Percentiles rank a stretch among this genome's conserved stretches.
These are phyloP conservation scores for Capromys pilorides DNA, from an alignment of 2,797 vertebrate species.

Conservation along the genomic window DNA sequence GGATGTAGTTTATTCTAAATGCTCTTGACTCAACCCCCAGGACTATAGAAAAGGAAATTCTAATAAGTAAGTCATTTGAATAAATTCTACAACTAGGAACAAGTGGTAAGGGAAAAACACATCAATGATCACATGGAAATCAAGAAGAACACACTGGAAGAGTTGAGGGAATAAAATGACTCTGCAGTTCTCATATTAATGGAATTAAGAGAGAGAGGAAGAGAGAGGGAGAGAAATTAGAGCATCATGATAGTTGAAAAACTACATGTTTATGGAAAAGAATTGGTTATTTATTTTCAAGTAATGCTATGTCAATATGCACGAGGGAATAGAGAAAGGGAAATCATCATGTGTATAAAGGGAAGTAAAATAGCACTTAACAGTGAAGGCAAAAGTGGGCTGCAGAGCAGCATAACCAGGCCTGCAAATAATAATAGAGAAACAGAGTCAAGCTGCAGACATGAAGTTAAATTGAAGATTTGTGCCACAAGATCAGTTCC, in stretches of 20 bases:
- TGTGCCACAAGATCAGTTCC: not conserved
- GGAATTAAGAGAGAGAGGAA: not conserved
- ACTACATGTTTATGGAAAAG: not conserved
- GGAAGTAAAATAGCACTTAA: not conserved
- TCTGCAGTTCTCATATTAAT: not conserved
- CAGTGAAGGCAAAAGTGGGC: not conserved
- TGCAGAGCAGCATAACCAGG: not conserved
- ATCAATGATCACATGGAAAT: not conserved
- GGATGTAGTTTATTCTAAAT: not conserved
- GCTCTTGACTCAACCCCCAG: not conserved
- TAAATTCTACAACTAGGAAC: not conserved
- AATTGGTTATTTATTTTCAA: not conserved
- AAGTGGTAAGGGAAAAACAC: not conserved
- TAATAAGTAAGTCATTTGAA: not conserved
- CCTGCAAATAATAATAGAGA: not conserved
- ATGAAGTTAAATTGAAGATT: not conserved
- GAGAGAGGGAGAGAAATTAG: not conserved
- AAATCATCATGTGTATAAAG: not conserved
- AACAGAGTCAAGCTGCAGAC: not conserved
- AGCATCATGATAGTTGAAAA: not conserved
- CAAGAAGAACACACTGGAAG: not conserved
- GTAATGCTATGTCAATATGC: not conserved
- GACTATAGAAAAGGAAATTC: not conserved
- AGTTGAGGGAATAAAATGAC: not conserved
- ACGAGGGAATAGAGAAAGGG: not conserved